Evolutionary conservation across 2,113 vertebrate genomes (phyloP).

Genomic region (Clarias batrachus): DNA sequence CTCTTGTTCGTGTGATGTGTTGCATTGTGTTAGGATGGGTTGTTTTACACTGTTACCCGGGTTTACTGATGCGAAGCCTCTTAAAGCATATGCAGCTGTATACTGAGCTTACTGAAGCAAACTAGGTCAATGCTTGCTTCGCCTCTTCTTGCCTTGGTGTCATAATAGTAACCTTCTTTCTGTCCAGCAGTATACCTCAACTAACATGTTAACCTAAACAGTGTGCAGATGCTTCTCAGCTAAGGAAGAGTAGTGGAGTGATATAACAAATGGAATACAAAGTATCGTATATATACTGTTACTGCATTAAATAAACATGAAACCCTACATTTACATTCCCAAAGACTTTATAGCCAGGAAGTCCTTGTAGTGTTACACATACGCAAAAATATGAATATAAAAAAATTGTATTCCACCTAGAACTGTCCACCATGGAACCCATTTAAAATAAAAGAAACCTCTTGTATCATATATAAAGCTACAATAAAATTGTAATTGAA

Average conservation of each 20-base stretch:
- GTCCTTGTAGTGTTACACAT: not conserved
- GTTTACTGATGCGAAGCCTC: constrained; percentile 43
- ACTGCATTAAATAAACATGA: not conserved
- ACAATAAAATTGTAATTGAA: not conserved
- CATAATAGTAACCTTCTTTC: constrained; percentile 16
- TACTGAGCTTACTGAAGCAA: constrained; percentile 47
- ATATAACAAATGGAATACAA: not conserved
- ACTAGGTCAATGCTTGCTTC: constrained; percentile 45
- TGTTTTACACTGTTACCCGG: constrained; percentile 43
- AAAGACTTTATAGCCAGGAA: not conserved
- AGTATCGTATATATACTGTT: too few relatives aligned
- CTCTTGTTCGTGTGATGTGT: constrained; percentile 48
- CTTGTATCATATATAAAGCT: not conserved
- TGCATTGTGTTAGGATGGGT: constrained; percentile 34
- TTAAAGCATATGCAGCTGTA: constrained; percentile 50
- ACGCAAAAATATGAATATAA: not conserved
- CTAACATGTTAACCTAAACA: not conserved
- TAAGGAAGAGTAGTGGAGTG: constrained; percentile 8
- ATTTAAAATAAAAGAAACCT: not conserved
- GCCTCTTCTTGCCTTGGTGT: constrained; percentile 5
- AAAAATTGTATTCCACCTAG: not conserved
- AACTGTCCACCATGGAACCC: not conserved
- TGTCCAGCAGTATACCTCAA: constrained; percentile 21
- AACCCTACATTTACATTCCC: not conserved
- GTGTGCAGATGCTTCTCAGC: not conserved